Evolutionary conservation across 2,113 vertebrate genomes (phyloP).

Genomic region (Elaphurus davidianus): DNA sequence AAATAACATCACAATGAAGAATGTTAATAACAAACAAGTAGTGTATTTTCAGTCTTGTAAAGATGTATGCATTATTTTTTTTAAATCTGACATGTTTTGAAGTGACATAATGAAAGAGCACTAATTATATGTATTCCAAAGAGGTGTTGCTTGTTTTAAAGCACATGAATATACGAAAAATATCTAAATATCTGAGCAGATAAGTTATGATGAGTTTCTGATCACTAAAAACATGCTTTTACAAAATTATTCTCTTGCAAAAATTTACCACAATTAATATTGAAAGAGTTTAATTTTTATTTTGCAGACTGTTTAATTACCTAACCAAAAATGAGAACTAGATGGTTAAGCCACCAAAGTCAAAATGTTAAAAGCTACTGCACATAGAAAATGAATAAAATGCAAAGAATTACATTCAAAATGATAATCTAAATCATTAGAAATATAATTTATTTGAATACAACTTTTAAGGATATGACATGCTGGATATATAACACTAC

Average conservation of each 20-base stretch:
- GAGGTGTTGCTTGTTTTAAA: neutral
- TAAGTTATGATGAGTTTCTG: neutral
- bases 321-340: neutral
- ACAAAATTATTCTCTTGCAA: neutral
- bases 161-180: neutral
- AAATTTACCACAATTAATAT: neutral
- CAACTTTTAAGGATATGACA: neutral
- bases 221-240: neutral
- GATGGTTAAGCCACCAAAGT: neutral
- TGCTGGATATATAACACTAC: neutral
- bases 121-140: neutral
- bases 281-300: neutral
- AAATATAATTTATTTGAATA: neutral
- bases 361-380: neutral
- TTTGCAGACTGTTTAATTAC: neutral
- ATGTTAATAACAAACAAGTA: neutral
- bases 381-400: neutral
- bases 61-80: neutral
- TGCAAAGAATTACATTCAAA: neutral
- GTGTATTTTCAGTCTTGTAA: neutral
- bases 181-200: neutral
- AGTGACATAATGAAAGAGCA: neutral
- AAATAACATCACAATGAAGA: neutral
- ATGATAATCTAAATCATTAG: neutral
- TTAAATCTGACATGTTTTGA: neutral